These are phyloP conservation scores for Cephus pulcher DNA, from an alignment of 2,888 invertebrate genomes.

Conservation along the genomic window DNA sequence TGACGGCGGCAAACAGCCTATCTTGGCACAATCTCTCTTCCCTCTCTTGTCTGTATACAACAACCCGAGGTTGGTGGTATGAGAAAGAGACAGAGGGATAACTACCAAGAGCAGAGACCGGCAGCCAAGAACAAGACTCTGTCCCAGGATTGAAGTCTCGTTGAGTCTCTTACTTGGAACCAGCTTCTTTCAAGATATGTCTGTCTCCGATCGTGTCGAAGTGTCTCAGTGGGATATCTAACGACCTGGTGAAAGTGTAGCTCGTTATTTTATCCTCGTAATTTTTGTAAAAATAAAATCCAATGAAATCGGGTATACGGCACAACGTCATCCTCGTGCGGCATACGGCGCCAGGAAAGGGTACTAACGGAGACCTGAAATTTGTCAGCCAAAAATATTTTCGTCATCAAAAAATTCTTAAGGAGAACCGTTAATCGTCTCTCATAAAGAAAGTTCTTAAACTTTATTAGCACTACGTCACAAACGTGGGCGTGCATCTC, in stretches of 20 bases:
- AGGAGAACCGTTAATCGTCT: background rate
- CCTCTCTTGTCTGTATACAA: slow-evolving; percentile 20
- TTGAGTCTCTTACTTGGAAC: background rate
- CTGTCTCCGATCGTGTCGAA: background rate
- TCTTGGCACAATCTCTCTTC: slow-evolving; percentile 57
- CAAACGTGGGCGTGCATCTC: background rate
- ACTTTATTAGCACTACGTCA: background rate
- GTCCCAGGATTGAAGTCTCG: background rate
- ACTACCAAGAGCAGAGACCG: background rate
- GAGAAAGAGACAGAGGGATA: background rate
- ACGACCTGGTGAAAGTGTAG: background rate
- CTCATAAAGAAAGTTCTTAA: background rate
- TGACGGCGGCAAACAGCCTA: slow-evolving; percentile 59
- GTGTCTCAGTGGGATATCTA: background rate
- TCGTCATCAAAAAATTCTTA: background rate
- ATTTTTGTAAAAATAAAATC: slow-evolving; percentile 39
- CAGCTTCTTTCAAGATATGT: background rate
- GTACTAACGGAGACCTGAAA: background rate
- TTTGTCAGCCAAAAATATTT: background rate
- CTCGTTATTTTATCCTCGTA: slow-evolving; percentile 39
- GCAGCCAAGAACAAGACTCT: background rate
- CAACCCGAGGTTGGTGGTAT: background rate
- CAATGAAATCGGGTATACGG: slow-evolving; percentile 10
- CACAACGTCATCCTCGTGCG: background rate
- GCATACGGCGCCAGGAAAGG: background rate